Evolutionary conservation across 1,140 invertebrate species (phyloP), one percentile per base, ranked within the genome.

Genomic region (Pachypsylla venusta): DNA sequence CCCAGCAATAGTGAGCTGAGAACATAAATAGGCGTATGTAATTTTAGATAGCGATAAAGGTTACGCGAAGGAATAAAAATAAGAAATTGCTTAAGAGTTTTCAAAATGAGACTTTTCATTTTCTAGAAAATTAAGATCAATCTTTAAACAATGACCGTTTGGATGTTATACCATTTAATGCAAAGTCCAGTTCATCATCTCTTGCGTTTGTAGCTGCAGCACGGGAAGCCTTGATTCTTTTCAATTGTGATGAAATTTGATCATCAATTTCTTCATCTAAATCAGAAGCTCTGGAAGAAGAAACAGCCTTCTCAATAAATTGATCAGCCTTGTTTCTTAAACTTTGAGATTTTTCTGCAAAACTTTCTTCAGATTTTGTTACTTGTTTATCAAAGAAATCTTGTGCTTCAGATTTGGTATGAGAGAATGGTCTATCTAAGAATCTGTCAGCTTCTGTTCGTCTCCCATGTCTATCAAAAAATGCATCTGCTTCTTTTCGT

Each of bases 251-350:
- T 22, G 5, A n/a, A 19, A 48, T 48, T n/a, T n/a, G 7, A 19
- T 48, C 42, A 10, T 35, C 30, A 48, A 19, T 22, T 48, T 48
- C 42, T 22, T 48, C 42, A 19, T 5, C 4, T 3, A n/a, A 3
- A n/a, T n/a, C n/a, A 5, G 42, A 10, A 19, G 42, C 4, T 5
- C 42, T n/a, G n/a, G n/a, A n/a, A n/a, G n/a, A n/a, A 4, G 42
- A 48, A n/a, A 48, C n/a, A n/a, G 42, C 42, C 42, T 48, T 48
- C 42, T 48, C 42, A 19, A 48, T 22, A 4, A 48, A 48, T n/a
- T n/a, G n/a, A 22, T 48, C 42, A 4, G 42, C 42, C 42, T 48
- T 48, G 4, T 48, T 4, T n/a, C 42, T n/a, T 22, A 48, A 22
- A 48, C n/a, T 48, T 3, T 48, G 42, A 5, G 42, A 48, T 19